Evolutionary conservation across 1,140 invertebrate species (phyloP), one percentile per base, ranked within the genome.

Genomic region (Papilio xuthus): DNA sequence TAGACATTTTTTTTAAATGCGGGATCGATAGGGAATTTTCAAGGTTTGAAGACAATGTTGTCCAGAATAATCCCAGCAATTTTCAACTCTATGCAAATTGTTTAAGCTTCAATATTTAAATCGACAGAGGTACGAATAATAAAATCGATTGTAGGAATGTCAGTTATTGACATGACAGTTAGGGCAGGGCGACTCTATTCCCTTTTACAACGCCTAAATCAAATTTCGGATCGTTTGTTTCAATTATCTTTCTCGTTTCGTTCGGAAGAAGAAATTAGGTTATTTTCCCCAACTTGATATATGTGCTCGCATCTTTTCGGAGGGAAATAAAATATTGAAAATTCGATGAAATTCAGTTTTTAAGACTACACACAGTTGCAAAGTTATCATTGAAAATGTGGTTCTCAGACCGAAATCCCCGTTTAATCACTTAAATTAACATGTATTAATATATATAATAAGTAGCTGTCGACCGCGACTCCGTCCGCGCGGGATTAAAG

Each of bases 171-270:
- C 23, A 18, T 50, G 71, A 50, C 71, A 73, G 71, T 73, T 15
- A 67, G 71, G 37, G 37, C 18, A n/a, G 67, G 32, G 13, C 15
- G 69, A 47, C 42, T 73, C 71, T 23, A 42, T 73, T 73, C 71
- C 42, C 20, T 23, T 73, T 73, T 47, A 42, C 50, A 44, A 47
- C 41, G 71, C 10, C 71, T 73, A 73, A 73, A 73, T 73, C 42
- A 73, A 73, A 73, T 73, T 41, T 73, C 47, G 37, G 71, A 73
- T 73, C 71, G 42, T 73, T 73, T 73, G 71, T 73, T 47, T 73
- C 71, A 73, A 73, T 73, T 73, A 47, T 73, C 71, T 15, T 20
- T 50, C 42, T 50, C 41, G 71, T 26, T 67, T 28, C 60, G 60
- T 28, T 28, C 12, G 10, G 23, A 28, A 28, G 60, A 13, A 28